Base-by-base conservation (phyloP, 92 coral and sea anemone genomes). In the Siderastrea radians region DNA sequence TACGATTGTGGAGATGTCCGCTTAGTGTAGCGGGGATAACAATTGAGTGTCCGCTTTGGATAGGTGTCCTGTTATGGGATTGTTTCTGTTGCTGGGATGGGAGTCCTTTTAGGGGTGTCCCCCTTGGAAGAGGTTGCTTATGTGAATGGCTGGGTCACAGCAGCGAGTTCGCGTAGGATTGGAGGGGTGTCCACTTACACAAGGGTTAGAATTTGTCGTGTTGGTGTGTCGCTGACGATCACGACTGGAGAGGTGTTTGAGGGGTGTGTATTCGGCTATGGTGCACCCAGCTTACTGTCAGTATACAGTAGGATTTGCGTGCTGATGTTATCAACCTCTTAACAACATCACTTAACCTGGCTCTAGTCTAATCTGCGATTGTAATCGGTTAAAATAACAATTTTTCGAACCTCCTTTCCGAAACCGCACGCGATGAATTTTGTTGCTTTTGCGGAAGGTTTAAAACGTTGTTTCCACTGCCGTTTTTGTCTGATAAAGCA, bases 401-500 rank as follows among this genome's bases (percentile, higher is more conserved):
- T 60, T 50, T 65, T 6, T 5, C 46, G 52, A 80, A 48, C 51
- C 44, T 47, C 26, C 58, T 16, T 7, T 46, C 10, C 67, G 6
- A 67, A 81, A 68, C 67, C 75, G 75, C 85, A 81, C 85, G 85
- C 85, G 76, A 81, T 68, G 67, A n/a, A n/a, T 49, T 81, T 54
- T 81, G 66, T 52, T 43, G 76, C 19, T 68, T 52, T 68, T 59
- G 3, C n/a, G 63, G 45, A 72, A 43, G 16, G 26, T 26, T 26
- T 38, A 5, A 11, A 68, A 48, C 11, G 9, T 16, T 51, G 26
- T 3, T 46, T 46, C 13, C 1, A 11, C 61, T 49, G 47, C 7
- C 19, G 4, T 14, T 15, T 50, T 51, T 44, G 2, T 47, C 70
- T 77, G 69, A 16, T 14, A 77, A 61, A 58, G 3, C 16, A 49